Evolutionary conservation across 30 jellyfish, hydroid and myxozoan genomes (phyloP).

Genomic region (Hydra vulgaris): DNA sequence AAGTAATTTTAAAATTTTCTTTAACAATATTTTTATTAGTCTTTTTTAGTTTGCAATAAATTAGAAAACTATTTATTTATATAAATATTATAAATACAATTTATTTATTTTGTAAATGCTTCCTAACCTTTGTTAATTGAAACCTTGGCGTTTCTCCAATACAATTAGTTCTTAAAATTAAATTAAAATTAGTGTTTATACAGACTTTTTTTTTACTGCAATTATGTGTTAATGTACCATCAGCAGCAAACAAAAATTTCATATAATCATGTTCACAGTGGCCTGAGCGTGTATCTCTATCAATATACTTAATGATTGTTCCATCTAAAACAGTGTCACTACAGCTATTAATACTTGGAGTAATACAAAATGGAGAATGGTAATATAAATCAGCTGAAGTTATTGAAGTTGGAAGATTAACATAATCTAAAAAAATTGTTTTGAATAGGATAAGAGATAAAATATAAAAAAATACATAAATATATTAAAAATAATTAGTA

Average conservation of each 20-base stretch:
- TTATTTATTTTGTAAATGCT: too few relatives aligned
- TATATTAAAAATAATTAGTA: too few relatives aligned
- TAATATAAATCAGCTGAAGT: constrained; percentile 45
- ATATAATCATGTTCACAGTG: constrained; percentile 38
- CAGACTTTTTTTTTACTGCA: constrained; percentile 51
- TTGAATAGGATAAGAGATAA: too few relatives aligned
- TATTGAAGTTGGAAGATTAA: constrained; percentile 45
- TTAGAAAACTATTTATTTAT: too few relatives aligned
- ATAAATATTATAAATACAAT: too few relatives aligned
- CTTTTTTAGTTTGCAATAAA: too few relatives aligned
- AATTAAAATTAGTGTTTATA: constrained; percentile 12
- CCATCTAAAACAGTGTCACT: constrained; percentile 25
- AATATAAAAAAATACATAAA: too few relatives aligned
- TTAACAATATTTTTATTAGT: too few relatives aligned
- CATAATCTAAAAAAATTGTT: constrained; percentile 24
- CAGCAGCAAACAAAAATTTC: constrained; percentile 30
- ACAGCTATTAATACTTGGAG: constrained; percentile 29
- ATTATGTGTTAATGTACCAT: constrained; percentile 38
- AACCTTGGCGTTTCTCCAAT: constrained; percentile 28
- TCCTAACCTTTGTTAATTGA: constrained; percentile 42
- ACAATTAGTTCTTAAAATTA: constrained; percentile 7
- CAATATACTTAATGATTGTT: constrained; percentile 3
- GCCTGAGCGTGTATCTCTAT: constrained; percentile 7
- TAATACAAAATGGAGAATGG: constrained; percentile 44
- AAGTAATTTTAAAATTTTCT: too few relatives aligned